Base-by-base conservation (phyloP, 2,113 vertebrate genomes). In the Ptychochromis oligacanthus region DNA sequence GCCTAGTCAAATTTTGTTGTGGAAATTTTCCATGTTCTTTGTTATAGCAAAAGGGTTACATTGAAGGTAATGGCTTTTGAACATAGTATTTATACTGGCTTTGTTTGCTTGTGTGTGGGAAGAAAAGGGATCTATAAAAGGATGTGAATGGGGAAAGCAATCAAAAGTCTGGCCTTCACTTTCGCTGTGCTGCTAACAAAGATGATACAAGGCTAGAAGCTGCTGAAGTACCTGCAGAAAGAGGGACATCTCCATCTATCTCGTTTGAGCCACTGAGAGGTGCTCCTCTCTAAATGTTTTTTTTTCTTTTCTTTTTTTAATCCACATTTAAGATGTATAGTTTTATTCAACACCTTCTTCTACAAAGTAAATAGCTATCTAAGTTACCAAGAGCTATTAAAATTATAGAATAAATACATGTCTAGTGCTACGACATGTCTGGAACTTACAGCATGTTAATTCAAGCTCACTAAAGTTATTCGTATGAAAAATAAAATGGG, bases 141-240 rank as follows among this genome's bases (percentile, higher is more conserved):
- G 77, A 91, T 36, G 55, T 26, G 84, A 84, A 85, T 60, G 74
- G 72, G 40, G 86, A 90, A 90, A 85, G 90, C 89, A 91, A 93
- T 92, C 84, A 94, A 88, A 93, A 84, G 87, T 91, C 75, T 90
- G 93, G 87, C 92, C 92, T 94, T 93, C 91, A 82, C 80, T 88
- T 46, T 67, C 49, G 49, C 75, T 58, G 81, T 70, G 85, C 83
- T 24, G 83, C 80, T 65, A 76, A 91, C 80, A 92, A 86, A 84
- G 86, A 86, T 81, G 80, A 79, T 86, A 82, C 88, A 94, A 93
- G 88, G 93, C 86, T 88, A 79, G 81, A 76, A 79, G 84, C 65
- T 20, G 86, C 88, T 91, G 85, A 89, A 93, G 89, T 91, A 92
- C 89, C 84, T 86, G 80, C 79, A 86, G 75, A 91, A 64, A 79